phyloP scores from a whole-genome alignment of 2,888 invertebrate species.

The Polymixis flavicincta region DNA sequence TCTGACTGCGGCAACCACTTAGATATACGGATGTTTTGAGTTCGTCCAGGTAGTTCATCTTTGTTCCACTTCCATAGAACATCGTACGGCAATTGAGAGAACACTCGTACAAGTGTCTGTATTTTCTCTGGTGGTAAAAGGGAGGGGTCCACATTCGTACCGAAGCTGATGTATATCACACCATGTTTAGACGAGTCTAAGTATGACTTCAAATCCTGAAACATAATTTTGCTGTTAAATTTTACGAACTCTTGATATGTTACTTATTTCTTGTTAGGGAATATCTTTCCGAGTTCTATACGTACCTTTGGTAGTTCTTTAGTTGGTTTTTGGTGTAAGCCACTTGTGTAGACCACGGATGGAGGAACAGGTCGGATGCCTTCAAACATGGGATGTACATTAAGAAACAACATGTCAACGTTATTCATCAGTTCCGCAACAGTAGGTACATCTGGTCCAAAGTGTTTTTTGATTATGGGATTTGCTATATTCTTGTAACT shows the following conservation, averaged over 20 bases:
- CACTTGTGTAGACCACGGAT: constrained; percentile 70
- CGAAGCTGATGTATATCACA: constrained; percentile 79
- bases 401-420: constrained; percentile 71
- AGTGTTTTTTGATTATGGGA: constrained; percentile 45
- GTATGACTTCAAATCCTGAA: constrained; percentile 75
- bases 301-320: constrained; percentile 69
- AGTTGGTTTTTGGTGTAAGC: constrained; percentile 64
- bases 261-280: neutral
- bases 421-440: constrained; percentile 65
- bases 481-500: neutral
- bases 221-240: constrained; percentile 9
- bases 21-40: constrained; percentile 74
- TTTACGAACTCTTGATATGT: neutral
- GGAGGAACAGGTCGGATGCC: constrained; percentile 70
- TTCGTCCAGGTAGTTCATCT: constrained; percentile 71
- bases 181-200: constrained; percentile 76
- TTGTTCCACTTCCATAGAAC: constrained; percentile 80
- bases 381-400: constrained; percentile 70
- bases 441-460: constrained; percentile 63
- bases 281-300: neutral
- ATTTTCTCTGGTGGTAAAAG: constrained; percentile 70
- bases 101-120: constrained; percentile 72
- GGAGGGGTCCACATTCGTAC: constrained; percentile 76
- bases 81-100: constrained; percentile 76
- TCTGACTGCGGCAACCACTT: constrained; percentile 82